phyloP scores from a whole-genome alignment of 2,113 vertebrate genomes.

The Nymphicus hollandicus region DNA sequence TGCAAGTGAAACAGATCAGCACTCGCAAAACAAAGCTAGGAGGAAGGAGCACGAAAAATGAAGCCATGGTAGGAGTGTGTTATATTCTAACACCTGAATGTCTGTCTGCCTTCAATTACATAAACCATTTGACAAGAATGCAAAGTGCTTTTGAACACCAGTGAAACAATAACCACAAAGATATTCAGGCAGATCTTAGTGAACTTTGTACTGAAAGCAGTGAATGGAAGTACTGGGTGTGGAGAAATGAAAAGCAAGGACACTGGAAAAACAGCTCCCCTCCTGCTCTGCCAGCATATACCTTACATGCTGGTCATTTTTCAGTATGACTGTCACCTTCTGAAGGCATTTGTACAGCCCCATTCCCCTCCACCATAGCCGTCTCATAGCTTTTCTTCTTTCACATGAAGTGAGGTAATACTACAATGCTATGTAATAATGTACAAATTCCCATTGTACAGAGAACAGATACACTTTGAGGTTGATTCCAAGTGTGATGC shows the following conservation, averaged over 20 bases:
- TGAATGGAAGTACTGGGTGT: neutral
- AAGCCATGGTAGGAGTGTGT: neutral
- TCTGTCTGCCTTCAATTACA: neutral
- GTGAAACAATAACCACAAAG: neutral
- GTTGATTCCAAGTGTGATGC: neutral
- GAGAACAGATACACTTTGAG: neutral
- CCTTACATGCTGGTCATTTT: neutral
- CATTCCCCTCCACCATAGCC: neutral
- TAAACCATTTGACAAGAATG: neutral
- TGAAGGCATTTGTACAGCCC: neutral
- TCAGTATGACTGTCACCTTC: neutral
- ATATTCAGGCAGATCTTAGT: neutral
- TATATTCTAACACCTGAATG: neutral
- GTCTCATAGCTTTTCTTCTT: neutral
- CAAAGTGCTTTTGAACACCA: conserved; percentile 17
- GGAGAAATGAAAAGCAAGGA: neutral
- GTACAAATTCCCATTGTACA: neutral
- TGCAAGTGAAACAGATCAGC: neutral
- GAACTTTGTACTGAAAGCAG: neutral
- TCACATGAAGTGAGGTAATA: neutral
- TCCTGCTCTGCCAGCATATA: neutral
- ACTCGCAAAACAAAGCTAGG: neutral
- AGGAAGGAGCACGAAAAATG: neutral
- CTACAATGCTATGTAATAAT: neutral
- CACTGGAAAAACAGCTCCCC: neutral